Base-by-base conservation (phyloP, 2,797 vertebrate genomes). In the Scarus forsteni region DNA sequence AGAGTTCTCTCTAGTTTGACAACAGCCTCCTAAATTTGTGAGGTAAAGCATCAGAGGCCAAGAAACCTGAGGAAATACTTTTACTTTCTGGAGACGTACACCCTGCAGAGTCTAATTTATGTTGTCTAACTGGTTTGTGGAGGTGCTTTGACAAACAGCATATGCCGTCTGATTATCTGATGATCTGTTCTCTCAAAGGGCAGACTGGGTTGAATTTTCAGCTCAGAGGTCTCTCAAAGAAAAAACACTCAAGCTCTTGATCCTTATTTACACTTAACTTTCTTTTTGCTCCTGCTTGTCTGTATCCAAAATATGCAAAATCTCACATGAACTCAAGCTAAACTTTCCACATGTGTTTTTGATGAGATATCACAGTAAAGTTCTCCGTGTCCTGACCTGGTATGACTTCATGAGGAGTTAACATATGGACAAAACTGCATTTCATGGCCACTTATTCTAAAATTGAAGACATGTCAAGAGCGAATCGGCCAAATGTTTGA, bases 81-180 rank as follows among this genome's bases (percentile, higher is more conserved):
- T 27, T 4, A 27, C 27, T 27, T 27, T 2, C 27, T 27, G 27
- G 27, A 2, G 4, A 27, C 2, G 27, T 27, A 27, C 27, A 2
- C 27, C 27, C 27, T 2, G 27, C 27, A 27, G 27, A 27, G 27
- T 2, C 27, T 27, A 27, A 27, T 27, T 27, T 27, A 27, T 42
- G 39, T 38, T 7, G 52, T 62, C 52, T 42, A 56, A 73, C 76
- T 53, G 67, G 54, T 70, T 13, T 39, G 58, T 27, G 8, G 10
- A 71, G 68, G n/a, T 60, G 58, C 36, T 69, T 10, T 35, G 50
- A 27, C 27, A 27, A 27, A 27, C 27, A 27, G 27, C 35, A 14
- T 60, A 14, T 42, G 40, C 42, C 58, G 48, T 70, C 51, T 55
- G 49, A 69, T 51, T 50, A 36, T 52, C 16, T 7, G 15, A 59